phyloP scores from a whole-genome alignment of 2,113 vertebrate genomes.

The Rhinolophus sinicus region DNA sequence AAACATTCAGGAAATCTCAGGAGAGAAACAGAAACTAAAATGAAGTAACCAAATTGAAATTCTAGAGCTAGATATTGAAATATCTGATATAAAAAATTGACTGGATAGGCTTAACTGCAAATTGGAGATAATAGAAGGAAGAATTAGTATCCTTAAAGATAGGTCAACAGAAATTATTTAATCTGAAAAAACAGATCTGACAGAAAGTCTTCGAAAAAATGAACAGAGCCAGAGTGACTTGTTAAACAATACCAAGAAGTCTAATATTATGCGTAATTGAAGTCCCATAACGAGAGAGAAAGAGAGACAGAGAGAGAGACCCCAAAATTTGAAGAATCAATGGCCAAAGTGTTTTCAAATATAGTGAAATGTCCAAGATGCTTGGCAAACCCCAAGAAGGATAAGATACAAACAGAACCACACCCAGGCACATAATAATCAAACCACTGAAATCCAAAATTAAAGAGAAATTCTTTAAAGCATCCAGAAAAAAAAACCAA shows the following conservation, averaged over 20 bases:
- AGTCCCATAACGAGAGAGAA: neutral
- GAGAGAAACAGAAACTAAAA: neutral
- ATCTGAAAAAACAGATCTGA: neutral
- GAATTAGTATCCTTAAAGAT: neutral
- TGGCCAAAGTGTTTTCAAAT: slow-evolving; percentile 4
- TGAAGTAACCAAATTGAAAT: neutral
- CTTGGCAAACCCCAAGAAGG: neutral
- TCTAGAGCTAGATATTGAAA: slow-evolving; percentile 6
- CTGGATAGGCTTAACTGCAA: neutral
- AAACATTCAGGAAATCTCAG: neutral
- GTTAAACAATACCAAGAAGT: neutral
- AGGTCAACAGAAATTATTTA: neutral
- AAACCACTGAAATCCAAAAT: slow-evolving; percentile 14
- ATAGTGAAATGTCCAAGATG: neutral
- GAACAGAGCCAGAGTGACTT: neutral
- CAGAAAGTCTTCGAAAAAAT: neutral
- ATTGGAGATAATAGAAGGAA: neutral
- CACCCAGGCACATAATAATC: neutral
- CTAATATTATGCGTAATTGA: neutral
- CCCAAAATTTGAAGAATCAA: slow-evolving; percentile 13
- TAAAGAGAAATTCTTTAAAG: slow-evolving; percentile 28
- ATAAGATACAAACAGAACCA: neutral
- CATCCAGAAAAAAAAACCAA: neutral
- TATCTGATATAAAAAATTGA: neutral
- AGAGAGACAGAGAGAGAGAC: neutral